Conservation (phyloP, 2,113 vertebrate species). For the Gnathonemus longibarbis region DNA sequence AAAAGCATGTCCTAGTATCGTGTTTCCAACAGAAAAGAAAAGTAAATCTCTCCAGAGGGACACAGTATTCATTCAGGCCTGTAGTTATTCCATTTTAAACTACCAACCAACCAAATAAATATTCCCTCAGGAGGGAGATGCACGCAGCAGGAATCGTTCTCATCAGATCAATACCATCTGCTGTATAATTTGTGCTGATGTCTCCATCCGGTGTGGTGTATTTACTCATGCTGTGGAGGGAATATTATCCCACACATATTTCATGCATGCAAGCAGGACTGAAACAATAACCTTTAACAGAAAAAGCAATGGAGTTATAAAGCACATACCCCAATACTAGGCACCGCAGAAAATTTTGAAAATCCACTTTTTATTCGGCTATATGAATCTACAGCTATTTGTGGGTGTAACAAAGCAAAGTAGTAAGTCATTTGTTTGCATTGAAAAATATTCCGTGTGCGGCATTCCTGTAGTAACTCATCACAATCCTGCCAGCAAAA, state of each 20-base stretch:
- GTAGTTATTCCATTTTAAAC: slow-evolving; percentile 7
- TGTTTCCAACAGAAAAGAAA: slow-evolving; percentile 6
- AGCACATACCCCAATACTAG: background rate
- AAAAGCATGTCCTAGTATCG: slow-evolving; percentile 7
- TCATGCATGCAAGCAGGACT: background rate
- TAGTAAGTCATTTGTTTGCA: background rate
- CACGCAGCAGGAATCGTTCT: background rate
- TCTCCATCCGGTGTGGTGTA: slow-evolving; percentile 5
- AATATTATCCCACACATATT: slow-evolving; percentile 6
- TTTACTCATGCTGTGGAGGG: slow-evolving; percentile 8
- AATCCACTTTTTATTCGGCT: background rate
- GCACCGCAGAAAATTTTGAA: background rate
- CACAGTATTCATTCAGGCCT: background rate
- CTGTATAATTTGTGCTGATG: slow-evolving; percentile 22
- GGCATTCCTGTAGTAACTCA: background rate
- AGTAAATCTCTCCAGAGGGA: slow-evolving; percentile 9
- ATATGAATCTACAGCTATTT: background rate
- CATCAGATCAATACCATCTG: slow-evolving; percentile 12
- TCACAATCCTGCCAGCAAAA: background rate
- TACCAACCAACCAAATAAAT: background rate
- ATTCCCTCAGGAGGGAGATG: slow-evolving; percentile 11
- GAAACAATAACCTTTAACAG: background rate
- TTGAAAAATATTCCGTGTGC: background rate
- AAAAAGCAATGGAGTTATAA: background rate
- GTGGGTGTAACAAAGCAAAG: background rate